phyloP scores from a whole-genome alignment of 2,888 invertebrate genomes.

The Drosophila paramelanica region DNA sequence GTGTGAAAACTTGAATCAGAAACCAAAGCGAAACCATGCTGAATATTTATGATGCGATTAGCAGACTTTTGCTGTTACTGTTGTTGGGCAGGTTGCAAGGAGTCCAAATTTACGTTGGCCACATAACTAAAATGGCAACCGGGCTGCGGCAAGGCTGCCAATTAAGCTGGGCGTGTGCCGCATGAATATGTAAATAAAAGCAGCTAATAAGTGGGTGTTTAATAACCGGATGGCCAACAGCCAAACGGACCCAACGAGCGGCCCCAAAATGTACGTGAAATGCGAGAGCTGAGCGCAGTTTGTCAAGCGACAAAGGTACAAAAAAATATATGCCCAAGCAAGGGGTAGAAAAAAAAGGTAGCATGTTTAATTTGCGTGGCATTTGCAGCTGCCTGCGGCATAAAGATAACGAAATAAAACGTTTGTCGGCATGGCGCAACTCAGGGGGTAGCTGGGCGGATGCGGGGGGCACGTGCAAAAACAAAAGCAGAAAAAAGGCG shows the following conservation, averaged over 20 bases:
- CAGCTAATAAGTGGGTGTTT: conserved; percentile 84
- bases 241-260: conserved; percentile 19
- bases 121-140: conserved; percentile 51
- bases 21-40: conserved; percentile 66
- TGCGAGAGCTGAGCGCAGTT: conserved; percentile 56
- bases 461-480: not conserved
- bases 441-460: not conserved
- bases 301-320: conserved; percentile 71
- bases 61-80: conserved; percentile 50
- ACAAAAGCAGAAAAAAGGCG: conserved; percentile 26
- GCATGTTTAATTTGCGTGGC: conserved; percentile 83
- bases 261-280: conserved; percentile 44
- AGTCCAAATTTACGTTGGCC: conserved; percentile 64
- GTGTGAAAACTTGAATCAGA: conserved; percentile 80
- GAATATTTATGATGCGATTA: conserved; percentile 81
- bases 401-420: conserved; percentile 84
- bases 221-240: conserved; percentile 76
- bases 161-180: conserved; percentile 75
- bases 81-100: conserved; percentile 66
- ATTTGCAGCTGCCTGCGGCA: conserved; percentile 84
- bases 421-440: conserved; percentile 63
- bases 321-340: conserved; percentile 49
- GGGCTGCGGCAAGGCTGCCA: conserved; percentile 62
- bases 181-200: conserved; percentile 83
- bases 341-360: conserved; percentile 69